These are phyloP conservation scores for Petrophora chlorosata DNA, from an alignment of 2,888 invertebrate genomes.

Conservation along the genomic window DNA sequence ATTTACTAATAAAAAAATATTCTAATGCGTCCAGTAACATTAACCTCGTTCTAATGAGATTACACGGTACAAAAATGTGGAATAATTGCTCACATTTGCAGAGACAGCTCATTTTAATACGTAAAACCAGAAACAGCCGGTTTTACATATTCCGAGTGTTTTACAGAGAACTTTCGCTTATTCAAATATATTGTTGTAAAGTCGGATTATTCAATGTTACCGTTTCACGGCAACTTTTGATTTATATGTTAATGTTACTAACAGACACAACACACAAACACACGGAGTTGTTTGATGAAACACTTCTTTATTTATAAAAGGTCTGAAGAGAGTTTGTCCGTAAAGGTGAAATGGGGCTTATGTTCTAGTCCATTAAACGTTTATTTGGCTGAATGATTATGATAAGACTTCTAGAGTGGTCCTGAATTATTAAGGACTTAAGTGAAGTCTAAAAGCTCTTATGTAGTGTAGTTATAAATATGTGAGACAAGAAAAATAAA, in stretches of 20 bases:
- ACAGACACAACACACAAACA: no score
- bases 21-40: slow-evolving; percentile 7
- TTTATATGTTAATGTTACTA: slow-evolving; percentile 29
- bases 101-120: slow-evolving; percentile 20
- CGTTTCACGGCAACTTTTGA: slow-evolving; percentile 30
- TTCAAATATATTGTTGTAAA: slow-evolving; percentile 48
- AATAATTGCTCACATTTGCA: slow-evolving; percentile 3
- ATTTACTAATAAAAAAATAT: slow-evolving; percentile 1
- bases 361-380: no score
- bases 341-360: neutral
- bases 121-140: slow-evolving; percentile 26
- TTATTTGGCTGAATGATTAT: no score
- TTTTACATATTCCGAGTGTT: slow-evolving; percentile 21
- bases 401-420: no score
- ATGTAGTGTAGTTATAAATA: no score
- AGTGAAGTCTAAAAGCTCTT: no score
- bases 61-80: slow-evolving; percentile 17
- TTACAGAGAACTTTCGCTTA: slow-evolving; percentile 50
- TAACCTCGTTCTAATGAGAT: slow-evolving; percentile 24
- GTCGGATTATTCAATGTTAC: slow-evolving; percentile 46
- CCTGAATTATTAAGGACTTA: no score
- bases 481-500: no score
- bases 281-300: slow-evolving; percentile 15
- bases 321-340: neutral
- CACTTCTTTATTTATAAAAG: neutral